Conservation (phyloP, 2,797 vertebrate genomes). For the Lophotriccus pileatus region DNA sequence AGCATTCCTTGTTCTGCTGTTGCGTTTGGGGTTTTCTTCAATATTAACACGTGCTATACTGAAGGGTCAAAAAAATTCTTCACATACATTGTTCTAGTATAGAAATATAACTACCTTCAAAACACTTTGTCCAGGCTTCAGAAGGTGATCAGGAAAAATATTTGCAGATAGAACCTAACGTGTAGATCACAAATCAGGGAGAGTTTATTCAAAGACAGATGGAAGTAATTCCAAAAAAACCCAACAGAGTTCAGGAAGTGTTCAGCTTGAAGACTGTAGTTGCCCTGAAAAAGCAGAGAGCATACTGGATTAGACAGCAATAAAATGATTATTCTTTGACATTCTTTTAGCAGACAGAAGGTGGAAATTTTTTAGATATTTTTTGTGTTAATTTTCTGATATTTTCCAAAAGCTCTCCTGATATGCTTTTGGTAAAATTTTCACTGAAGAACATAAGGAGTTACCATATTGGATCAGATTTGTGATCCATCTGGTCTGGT, state of each 20-base stretch:
- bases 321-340: slow-evolving; percentile 34
- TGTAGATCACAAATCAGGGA: background rate
- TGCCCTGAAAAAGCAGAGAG: slow-evolving; percentile 33
- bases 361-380: slow-evolving; percentile 33
- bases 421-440: slow-evolving; percentile 41
- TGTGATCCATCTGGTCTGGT: slow-evolving; percentile 60
- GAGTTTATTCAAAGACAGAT: slow-evolving; percentile 34
- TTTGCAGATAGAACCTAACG: background rate
- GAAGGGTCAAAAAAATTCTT: background rate
- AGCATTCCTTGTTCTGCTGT: background rate
- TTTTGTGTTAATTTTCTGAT: slow-evolving; percentile 38
- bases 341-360: slow-evolving; percentile 45
- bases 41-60: background rate
- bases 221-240: slow-evolving; percentile 21
- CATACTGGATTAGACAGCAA: slow-evolving; percentile 1
- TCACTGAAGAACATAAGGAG: slow-evolving; percentile 56
- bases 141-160: background rate
- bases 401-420: slow-evolving; percentile 35
- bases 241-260: background rate
- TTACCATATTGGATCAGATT: slow-evolving; percentile 55
- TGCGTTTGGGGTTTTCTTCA: background rate
- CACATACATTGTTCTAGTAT: background rate
- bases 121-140: background rate
- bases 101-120: background rate
- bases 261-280: background rate